Base-by-base conservation (phyloP, 2,113 vertebrate genomes). In the Ibidorhyncha struthersii region DNA sequence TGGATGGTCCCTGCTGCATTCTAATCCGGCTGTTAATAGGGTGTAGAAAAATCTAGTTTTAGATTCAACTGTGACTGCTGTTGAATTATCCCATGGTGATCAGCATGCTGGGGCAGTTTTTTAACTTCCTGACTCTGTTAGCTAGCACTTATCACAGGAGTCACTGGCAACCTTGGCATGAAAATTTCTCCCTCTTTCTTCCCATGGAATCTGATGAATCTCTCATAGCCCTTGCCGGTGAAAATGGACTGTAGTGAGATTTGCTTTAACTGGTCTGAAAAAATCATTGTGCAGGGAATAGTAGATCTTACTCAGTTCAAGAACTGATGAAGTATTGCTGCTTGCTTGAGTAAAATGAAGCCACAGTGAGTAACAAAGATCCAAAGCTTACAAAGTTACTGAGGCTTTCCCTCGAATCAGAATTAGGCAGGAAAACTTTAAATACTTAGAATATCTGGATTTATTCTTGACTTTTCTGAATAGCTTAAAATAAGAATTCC, bases 401-500 rank as follows among this genome's bases (percentile, higher is more conserved):
- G 63, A 52, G 47, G 17, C 63, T 95, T 92, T 80, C 49, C 13
- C 32, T 83, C 94, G 77, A 78, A 92, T 85, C 72, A 95, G 56
- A 82, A 89, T 90, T 82, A 86, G 13, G 6, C 53, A 55, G 70
- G 89, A 43, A 88, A 94, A 70, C 61, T 92, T 77, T 70, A 90
- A 96, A 86, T 88, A 79, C 73, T 89, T 83, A 32, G 12, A 95
- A 88, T 92, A 90, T 94, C 76, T 96, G 94, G 74, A 82, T 97
- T 97, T 96, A 52, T 95, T 94, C 70, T 92, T 91, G 61, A 23
- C 10, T 89, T 69, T 94, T 97, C 38, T 77, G 63, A 96, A 91
- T 59, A 96, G 90, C 87, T 85, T 95, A 90, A 95, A 91, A 73
- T 76, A 82, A 93, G 86, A 83, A 89, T 97, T 96, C 79, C 41